phyloP scores from a whole-genome alignment of 2,888 invertebrate genomes.

The Crossocerus cetratus region DNA sequence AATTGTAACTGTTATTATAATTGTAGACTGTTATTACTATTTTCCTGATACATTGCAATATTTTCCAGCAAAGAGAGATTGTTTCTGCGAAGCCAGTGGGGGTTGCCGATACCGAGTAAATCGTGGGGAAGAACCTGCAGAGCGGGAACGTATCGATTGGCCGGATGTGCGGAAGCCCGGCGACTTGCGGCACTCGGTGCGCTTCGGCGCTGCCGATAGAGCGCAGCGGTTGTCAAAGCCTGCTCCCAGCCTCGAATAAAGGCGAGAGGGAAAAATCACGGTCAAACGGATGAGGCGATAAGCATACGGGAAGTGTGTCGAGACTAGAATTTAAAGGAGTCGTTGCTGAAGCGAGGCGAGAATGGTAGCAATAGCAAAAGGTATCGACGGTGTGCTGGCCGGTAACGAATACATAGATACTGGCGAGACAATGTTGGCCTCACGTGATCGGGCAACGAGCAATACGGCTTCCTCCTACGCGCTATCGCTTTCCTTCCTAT shows the following conservation, averaged over 20 bases:
- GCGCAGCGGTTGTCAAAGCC: slow-evolving; percentile 40
- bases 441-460: slow-evolving; percentile 36
- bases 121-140: background rate
- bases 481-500: slow-evolving; percentile 28
- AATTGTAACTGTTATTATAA: too few relatives aligned
- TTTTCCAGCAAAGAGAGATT: background rate
- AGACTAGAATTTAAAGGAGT: slow-evolving; percentile 66
- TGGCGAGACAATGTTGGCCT: too few relatives aligned
- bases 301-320: slow-evolving; percentile 61
- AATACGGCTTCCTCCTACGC: slow-evolving; percentile 49
- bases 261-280: slow-evolving; percentile 31
- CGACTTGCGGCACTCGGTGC: background rate
- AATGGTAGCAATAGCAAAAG: slow-evolving; percentile 64
- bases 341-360: too few relatives aligned
- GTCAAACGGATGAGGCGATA: slow-evolving; percentile 62
- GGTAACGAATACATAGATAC: too few relatives aligned
- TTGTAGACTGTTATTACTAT: too few relatives aligned
- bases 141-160: background rate
- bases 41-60: too few relatives aligned
- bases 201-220: background rate
- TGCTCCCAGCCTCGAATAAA: background rate
- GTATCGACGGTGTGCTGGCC: slow-evolving; percentile 7
- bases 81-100: too few relatives aligned
- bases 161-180: background rate
- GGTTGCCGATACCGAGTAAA: background rate